Conservation (phyloP, 2,888 invertebrate genomes). For the Arrhopalites spinosus region DNA sequence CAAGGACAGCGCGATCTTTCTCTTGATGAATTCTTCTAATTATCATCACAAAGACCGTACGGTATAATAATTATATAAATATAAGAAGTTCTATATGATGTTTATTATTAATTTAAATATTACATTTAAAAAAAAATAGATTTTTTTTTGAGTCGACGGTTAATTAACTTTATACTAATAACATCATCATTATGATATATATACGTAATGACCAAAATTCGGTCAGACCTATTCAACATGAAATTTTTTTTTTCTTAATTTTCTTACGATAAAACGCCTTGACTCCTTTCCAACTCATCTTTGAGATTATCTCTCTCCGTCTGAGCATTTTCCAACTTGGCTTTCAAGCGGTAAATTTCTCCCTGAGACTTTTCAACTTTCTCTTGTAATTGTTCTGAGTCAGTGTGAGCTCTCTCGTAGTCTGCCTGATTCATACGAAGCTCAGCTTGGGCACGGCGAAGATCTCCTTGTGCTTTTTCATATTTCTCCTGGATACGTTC, state of each 20-base stretch:
- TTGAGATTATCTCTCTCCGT: constrained; percentile 90
- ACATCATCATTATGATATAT: too few species aligned
- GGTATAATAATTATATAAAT: too few species aligned
- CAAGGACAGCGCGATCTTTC: constrained; percentile 81
- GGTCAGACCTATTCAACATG: too few species aligned
- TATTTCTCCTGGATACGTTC: constrained; percentile 67
- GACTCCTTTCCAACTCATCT: constrained; percentile 87
- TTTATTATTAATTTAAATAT: too few species aligned
- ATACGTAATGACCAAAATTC: too few species aligned
- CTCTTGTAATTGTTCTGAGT: constrained; percentile 84
- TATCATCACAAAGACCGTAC: too few species aligned
- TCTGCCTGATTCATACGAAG: constrained; percentile 70
- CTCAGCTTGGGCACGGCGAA: constrained; percentile 86
- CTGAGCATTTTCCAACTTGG: constrained; percentile 91
- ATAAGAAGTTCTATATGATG: too few species aligned
- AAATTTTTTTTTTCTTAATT: too few species aligned
- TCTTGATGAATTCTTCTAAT: constrained; percentile 85
- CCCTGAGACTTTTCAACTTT: constrained; percentile 93
- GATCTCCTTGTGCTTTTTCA: constrained; percentile 81
- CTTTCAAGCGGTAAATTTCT: constrained; percentile 91
- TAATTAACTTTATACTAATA: too few species aligned
- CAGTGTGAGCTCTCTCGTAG: constrained; percentile 81
- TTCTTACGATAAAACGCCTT: too few species aligned
- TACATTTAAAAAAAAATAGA: too few species aligned
- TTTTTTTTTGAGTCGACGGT: too few species aligned